Base-by-base conservation (phyloP, 1,140 invertebrate genomes). In the Nylanderia fulva region DNA sequence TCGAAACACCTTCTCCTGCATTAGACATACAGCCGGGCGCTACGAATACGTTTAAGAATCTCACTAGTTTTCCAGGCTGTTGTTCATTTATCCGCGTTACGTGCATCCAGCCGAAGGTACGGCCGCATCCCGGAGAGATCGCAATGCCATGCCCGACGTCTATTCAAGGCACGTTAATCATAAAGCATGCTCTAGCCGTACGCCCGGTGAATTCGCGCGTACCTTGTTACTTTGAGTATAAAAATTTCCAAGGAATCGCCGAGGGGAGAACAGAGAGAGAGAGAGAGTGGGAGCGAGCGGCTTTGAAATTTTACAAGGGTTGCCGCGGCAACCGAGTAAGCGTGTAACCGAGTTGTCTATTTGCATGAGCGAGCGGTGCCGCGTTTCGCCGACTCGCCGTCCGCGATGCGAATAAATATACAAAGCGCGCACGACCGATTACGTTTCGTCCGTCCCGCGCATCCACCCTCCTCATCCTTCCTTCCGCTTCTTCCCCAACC, bases 141-240 rank as follows among this genome's bases (percentile, higher is more conserved):
- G 76, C 58, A 36, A 79, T 79, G 63, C 63, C 63, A 13, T 33
- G 76, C 48, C 6, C 48, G 76, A 80, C 63, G 63, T 80, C 63
- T 80, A 80, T 80, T 80, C 76, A 80, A 80, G 76, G 63, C 63
- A 80, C 76, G 63, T 80, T 80, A 80, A 80, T 80, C 76, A 80
- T 80, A 80, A 80, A 80, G 63, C 76, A 79, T 54, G 63, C 76
- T 68, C 63, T 56, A 69, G 48, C 36, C 52, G 63, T 69, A 69
- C 63, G 76, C 76, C 33, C 48, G 63, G 76, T 80, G 76, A 80
- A 80, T 80, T 80, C 48, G 63, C 63, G 76, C 76, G 76, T 80
- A 56, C 48, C 76, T 80, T 69, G 76, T 80, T 80, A 80, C 76
- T 69, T 69, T 56, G 63, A 29, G 63, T 80, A 80, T 80, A 80